Conservation (phyloP, 2,113 vertebrate species). For the Muntiacus muntjak region DNA sequence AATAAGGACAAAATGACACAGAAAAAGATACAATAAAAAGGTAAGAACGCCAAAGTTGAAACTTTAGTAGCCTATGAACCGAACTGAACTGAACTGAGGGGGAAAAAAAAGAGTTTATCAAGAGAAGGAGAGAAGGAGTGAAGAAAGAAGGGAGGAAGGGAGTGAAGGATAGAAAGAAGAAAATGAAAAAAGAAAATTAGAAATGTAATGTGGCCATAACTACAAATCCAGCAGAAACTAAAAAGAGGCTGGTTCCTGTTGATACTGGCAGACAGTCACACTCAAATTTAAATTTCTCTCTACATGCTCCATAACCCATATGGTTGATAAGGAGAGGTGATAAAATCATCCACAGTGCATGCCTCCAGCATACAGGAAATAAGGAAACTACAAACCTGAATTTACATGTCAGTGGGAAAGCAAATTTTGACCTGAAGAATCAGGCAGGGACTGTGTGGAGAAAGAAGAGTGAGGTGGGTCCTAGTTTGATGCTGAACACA, state of each 20-base stretch:
- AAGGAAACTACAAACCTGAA: not conserved
- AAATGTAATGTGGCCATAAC: not conserved
- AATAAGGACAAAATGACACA: not conserved
- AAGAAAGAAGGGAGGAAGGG: not conserved
- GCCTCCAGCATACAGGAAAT: not conserved
- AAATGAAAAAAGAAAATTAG: not conserved
- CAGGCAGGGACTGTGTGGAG: accelerated
- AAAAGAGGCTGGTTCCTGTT: not conserved
- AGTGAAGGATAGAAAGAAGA: not conserved
- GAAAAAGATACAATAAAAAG: not conserved
- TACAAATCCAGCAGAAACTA: not conserved
- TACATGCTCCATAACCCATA: accelerated
- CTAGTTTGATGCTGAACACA: accelerated
- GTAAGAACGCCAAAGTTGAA: not conserved
- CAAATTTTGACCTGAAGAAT: not conserved
- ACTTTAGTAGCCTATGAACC: too few species aligned
- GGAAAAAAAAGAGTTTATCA: not conserved
- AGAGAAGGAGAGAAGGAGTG: too few species aligned
- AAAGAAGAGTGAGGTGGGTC: not conserved
- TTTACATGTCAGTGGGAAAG: not conserved
- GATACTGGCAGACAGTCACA: not conserved
- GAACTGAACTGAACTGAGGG: too few species aligned
- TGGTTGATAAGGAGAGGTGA: not conserved
- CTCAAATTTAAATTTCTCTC: too few species aligned
- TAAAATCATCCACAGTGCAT: accelerated